These are phyloP conservation scores for Lydus trimaculatus DNA, from an alignment of 2,888 invertebrate genomes.

Conservation along the genomic window DNA sequence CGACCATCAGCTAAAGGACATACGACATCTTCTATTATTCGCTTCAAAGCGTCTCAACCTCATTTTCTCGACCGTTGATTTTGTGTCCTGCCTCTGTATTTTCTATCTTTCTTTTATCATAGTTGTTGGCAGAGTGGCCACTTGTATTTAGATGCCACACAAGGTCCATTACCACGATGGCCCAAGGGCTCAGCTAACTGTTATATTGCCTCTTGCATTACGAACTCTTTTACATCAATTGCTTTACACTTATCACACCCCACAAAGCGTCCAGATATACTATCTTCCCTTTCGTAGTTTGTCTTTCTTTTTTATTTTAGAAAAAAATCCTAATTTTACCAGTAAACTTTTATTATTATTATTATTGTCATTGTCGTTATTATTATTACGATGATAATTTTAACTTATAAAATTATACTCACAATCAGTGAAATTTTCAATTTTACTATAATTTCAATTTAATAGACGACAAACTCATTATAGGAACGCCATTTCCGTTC, in stretches of 20 bases:
- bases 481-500: conserved; percentile 5
- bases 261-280: conserved; percentile 35
- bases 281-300: too few species aligned
- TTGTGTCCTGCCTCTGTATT: conserved; percentile 54
- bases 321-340: not conserved
- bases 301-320: too few species aligned
- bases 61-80: conserved; percentile 68
- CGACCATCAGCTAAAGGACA: conserved; percentile 47
- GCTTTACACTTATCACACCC: conserved; percentile 43
- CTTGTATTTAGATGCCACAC: conserved; percentile 48
- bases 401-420: not conserved
- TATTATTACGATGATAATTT: not conserved
- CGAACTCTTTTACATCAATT: conserved; percentile 45
- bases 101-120: conserved; percentile 50
- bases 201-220: conserved; percentile 47
- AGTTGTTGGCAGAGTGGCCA: conserved; percentile 42
- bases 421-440: not conserved
- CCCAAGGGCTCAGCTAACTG: conserved; percentile 46
- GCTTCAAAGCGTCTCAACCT: conserved; percentile 63
- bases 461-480: not conserved
- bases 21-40: conserved; percentile 61
- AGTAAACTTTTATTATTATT: not conserved
- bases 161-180: conserved; percentile 43
- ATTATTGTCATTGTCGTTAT: not conserved
- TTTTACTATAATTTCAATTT: not conserved